Evolutionary conservation across 1,140 invertebrate species (phyloP).

Genomic region (Chionoecetes opilio): DNA sequence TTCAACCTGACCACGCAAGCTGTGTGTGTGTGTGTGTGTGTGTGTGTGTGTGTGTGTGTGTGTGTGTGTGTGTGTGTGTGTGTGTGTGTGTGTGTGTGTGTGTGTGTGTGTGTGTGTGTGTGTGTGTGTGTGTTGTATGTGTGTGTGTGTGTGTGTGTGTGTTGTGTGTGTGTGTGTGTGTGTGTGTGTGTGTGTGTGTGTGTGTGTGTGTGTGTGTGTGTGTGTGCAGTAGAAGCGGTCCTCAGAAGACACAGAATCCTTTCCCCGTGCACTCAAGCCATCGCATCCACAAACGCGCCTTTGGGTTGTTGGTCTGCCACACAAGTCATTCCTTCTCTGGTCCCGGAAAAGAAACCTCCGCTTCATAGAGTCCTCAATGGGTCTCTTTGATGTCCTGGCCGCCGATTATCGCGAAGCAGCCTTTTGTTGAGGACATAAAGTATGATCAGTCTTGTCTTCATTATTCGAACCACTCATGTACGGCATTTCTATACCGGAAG

Average conservation of each 20-base stretch:
- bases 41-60: conserved; percentile 40
- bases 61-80: conserved; percentile 37
- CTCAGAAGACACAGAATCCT: neutral
- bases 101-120: neutral
- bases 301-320: neutral
- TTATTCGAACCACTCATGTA: no score
- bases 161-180: neutral
- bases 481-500: no score
- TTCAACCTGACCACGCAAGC: no score
- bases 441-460: no score
- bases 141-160: conserved; percentile 45
- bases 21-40: neutral
- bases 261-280: neutral
- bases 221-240: no score
- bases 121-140: neutral
- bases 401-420: neutral
- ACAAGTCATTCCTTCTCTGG: neutral
- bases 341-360: neutral
- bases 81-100: neutral
- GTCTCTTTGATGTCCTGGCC: neutral
- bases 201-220: neutral
- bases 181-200: no score
- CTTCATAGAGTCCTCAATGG: neutral
- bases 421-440: neutral
- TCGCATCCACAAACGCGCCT: neutral